Conservation (phyloP, 2,797 vertebrate genomes). For the Crenuchus spilurus region DNA sequence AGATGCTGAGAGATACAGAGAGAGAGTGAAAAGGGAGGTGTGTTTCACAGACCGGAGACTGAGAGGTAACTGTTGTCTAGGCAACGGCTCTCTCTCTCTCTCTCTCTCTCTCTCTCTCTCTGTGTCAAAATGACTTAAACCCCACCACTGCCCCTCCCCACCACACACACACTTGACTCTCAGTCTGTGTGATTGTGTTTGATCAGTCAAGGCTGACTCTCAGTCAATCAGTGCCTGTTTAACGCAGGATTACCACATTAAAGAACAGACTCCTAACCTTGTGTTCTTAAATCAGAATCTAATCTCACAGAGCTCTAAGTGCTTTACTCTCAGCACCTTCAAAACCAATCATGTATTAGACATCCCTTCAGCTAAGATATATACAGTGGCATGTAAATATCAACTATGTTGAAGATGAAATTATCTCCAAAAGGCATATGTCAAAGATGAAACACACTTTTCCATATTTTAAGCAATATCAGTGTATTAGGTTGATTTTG, state of each 20-base stretch:
- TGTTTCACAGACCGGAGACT: background rate
- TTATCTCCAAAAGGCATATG: no score
- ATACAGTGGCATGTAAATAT: no score
- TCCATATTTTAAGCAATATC: no score
- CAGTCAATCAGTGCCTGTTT: background rate
- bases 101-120: no score
- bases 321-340: background rate
- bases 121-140: conserved; percentile 19
- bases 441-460: no score
- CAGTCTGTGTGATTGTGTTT: conserved; percentile 7
- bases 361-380: no score
- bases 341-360: background rate
- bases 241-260: background rate
- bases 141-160: background rate
- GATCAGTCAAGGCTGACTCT: background rate
- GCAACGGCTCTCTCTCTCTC: conserved; percentile 11
- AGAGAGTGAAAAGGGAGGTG: background rate
- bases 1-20: background rate
- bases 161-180: conserved; percentile 20
- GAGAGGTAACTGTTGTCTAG: conserved; percentile 25
- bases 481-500: no score
- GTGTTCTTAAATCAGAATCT: background rate
- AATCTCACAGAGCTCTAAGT: background rate
- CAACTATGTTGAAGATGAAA: no score
- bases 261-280: background rate